Base-by-base conservation (phyloP, 1,140 invertebrate genomes). In the Leptestheria dahalacensis region DNA sequence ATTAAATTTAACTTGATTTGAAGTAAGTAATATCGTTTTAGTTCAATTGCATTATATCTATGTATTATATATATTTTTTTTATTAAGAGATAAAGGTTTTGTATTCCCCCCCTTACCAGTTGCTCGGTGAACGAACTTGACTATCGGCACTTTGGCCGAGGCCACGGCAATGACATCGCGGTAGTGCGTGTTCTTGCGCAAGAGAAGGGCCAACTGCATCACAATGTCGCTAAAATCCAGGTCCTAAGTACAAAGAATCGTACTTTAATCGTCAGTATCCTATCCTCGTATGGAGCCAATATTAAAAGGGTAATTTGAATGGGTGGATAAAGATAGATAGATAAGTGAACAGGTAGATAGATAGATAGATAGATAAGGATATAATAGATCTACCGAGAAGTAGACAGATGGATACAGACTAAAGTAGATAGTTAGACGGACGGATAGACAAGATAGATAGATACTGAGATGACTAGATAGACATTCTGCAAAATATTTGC, bases 91-190 rank as follows among this genome's bases (percentile, higher is more conserved):
- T n/a, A n/a, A n/a, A n/a, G n/a, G n/a, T n/a, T n/a, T n/a, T n/a
- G n/a, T n/a, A n/a, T n/a, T n/a, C n/a, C n/a, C n/a, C n/a, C n/a
- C 15, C 15, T 41, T 41, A 41, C 33, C 6, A 26, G 68, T 67
- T n/a, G 65, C 57, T n/a, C 65, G 59, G 62, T 79, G 74, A 57
- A 65, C 68, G 67, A 80, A 80, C 67, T 82, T 82, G 4, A 82
- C 72, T 59, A 82, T 82, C 10, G 80, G 80, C 15, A 82, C 80
- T 69, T 82, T 81, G 23, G 80, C 80, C 49, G 77, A 76, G 3
- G 76, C 71, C 24, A 82, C 79, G 29, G 78, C 65, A 46, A 76
- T 58, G 18, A 81, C 49, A 15, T 41, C 33, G 15, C 33, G 6
- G 33, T 41, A 41, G 33, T 41, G 6, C 6, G 33, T 6, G 15